Base-by-base conservation (phyloP, 2,113 vertebrate species). In the Oxygymnocypris stewartii region DNA sequence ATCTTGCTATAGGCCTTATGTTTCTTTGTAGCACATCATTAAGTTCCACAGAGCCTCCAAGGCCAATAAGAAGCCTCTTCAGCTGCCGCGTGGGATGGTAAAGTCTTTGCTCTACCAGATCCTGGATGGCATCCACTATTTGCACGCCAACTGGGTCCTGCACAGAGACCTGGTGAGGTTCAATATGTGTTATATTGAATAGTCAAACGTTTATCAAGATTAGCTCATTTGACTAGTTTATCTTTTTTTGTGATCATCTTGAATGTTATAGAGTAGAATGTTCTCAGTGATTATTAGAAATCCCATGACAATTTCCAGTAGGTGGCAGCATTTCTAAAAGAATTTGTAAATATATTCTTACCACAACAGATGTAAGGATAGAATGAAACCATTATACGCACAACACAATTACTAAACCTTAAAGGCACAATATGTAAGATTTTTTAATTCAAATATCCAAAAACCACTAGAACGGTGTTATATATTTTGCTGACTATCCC, bases 41-140 rank as follows among this genome's bases (percentile, higher is more conserved):
- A 99, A 99, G 94, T 99, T 99, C 95, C 98, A 99, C 95, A 96
- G 98, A 96, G 98, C 98, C 88, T 99, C 98, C 93, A 99, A 99
- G 95, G 98, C 98, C 94, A 99, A 99, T 93, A 99, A 99, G 95
- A 99, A 99, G 94, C 98, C 98, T 86, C 96, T 99, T 95, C 98
- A 99, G 95, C 96, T 99, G 94, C 98, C 97, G 79, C 96, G 98
- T 92, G 98, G 98, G 93, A 99, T 99, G 98, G 98, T 99, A 93
- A 99, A 99, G 95, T 99, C 98, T 79, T 95, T 99, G 88, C 96
- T 99, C 12, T 99, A 99, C 96, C 98, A 99, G 95, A 99, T 99
- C 94, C 95, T 99, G 92, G 98, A 99, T 90, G 98, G 97, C 91
- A 99, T 99, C 95, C 98, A 99, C 95, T 99, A 99, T 94, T 96